Conservation (phyloP, 2,113 vertebrate species). For the Carollia perspicillata region DNA sequence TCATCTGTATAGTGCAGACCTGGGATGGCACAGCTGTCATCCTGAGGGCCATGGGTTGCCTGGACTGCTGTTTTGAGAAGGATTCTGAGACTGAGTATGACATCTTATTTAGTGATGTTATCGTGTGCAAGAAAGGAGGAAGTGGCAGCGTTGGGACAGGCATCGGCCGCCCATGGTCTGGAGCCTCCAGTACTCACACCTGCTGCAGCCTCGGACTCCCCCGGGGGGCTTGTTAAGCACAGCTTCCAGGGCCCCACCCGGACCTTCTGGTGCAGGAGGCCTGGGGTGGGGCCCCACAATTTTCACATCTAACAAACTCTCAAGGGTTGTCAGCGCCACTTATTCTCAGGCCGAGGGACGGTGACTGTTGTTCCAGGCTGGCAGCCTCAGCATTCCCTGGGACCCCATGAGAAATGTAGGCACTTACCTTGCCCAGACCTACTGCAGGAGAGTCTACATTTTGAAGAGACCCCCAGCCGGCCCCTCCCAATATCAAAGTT, state of each 20-base stretch:
- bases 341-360: not conserved
- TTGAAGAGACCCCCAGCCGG: not conserved
- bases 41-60: not conserved
- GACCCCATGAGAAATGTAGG: not conserved
- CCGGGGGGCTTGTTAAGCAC: accelerated
- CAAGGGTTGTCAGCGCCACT: accelerated
- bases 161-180: not conserved
- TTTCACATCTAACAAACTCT: not conserved
- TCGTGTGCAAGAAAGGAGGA: not conserved
- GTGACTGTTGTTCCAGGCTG: not conserved
- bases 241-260: not conserved
- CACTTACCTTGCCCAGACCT: not conserved
- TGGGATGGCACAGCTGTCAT: accelerated
- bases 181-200: not conserved
- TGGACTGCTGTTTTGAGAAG: not conserved
- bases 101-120: too few relatives aligned
- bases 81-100: not conserved
- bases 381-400: not conserved
- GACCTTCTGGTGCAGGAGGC: not conserved
- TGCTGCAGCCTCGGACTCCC: too few relatives aligned
- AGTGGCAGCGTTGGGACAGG: not conserved
- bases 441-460: accelerated
- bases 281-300: not conserved
- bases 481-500: not conserved
- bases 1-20: accelerated